phyloP scores from a whole-genome alignment of 2,113 vertebrate genomes.

The Nansenia antarctica region DNA sequence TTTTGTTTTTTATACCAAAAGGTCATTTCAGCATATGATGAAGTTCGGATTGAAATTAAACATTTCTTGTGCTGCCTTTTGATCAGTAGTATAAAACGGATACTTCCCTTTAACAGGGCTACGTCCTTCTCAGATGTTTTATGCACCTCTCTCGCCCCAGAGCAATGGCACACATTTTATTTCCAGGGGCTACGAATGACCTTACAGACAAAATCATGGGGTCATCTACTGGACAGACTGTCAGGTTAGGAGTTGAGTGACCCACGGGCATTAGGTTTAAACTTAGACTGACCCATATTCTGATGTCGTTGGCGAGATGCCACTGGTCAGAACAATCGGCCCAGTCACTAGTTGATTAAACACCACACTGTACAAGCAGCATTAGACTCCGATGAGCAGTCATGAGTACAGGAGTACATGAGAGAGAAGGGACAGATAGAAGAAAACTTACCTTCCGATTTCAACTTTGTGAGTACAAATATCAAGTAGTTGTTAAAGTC shows the following conservation, averaged over 20 bases:
- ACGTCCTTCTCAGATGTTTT: too few species aligned
- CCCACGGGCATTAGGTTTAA: constrained; percentile 64
- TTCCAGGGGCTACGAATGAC: not conserved
- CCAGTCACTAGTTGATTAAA: constrained; percentile 9
- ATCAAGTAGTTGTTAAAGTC: constrained; percentile 99
- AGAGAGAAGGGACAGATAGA: not conserved
- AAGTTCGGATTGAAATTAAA: not conserved
- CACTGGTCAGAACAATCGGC: constrained; percentile 18
- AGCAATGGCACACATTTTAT: not conserved
- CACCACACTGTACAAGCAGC: constrained; percentile 4
- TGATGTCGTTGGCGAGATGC: constrained; percentile 38
- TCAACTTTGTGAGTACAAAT: constrained; percentile 96
- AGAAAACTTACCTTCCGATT: constrained; percentile 97
- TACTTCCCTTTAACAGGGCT: too few species aligned
- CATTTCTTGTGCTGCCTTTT: not conserved
- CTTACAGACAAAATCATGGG: constrained; percentile 12
- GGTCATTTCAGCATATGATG: not conserved
- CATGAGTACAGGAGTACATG: too few species aligned
- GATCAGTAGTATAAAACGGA: too few species aligned
- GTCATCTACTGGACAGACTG: constrained; percentile 46
- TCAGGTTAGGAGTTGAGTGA: constrained; percentile 43
- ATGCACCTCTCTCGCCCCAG: not conserved
- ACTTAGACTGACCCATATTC: constrained; percentile 75
- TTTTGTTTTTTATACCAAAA: not conserved
- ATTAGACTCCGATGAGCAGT: too few species aligned